These are phyloP conservation scores for Cynaeus angustus DNA, from an alignment of 2,888 invertebrate genomes.

Conservation along the genomic window DNA sequence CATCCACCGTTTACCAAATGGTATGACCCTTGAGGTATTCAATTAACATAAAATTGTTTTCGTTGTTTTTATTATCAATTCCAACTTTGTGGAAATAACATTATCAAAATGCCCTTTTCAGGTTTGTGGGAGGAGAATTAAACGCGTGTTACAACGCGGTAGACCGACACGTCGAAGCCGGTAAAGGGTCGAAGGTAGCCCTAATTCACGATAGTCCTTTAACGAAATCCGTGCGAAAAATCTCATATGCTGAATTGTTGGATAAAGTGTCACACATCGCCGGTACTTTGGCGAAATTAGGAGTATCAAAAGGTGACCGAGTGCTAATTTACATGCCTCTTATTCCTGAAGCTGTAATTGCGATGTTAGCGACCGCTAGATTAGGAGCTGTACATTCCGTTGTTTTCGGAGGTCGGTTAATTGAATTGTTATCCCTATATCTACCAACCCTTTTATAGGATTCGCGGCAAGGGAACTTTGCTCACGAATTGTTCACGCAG, in stretches of 20 bases:
- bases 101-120: conserved; percentile 67
- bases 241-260: conserved; percentile 87
- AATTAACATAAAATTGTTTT: too few species aligned
- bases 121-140: conserved; percentile 92
- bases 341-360: conserved; percentile 90
- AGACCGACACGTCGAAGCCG: conserved; percentile 89
- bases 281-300: conserved; percentile 84
- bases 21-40: too few species aligned
- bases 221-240: conserved; percentile 82
- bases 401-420: conserved; percentile 87
- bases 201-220: conserved; percentile 94
- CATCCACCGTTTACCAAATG: conserved; percentile 93
- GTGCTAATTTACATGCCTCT: conserved; percentile 97
- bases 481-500: conserved; percentile 89
- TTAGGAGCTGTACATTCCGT: conserved; percentile 95
- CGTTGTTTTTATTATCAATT: too few species aligned
- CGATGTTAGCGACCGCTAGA: conserved; percentile 91
- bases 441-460: conserved; percentile 73
- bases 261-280: conserved; percentile 87
- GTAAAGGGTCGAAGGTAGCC: conserved; percentile 85
- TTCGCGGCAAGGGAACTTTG: conserved; percentile 93
- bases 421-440: not conserved
- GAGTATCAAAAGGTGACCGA: conserved; percentile 87
- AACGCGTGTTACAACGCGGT: conserved; percentile 96
- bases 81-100: too few species aligned